These are phyloP conservation scores for Stylophora pistillata DNA, from an alignment of 64 coral and sea anemone genomes.

Conservation along the genomic window DNA sequence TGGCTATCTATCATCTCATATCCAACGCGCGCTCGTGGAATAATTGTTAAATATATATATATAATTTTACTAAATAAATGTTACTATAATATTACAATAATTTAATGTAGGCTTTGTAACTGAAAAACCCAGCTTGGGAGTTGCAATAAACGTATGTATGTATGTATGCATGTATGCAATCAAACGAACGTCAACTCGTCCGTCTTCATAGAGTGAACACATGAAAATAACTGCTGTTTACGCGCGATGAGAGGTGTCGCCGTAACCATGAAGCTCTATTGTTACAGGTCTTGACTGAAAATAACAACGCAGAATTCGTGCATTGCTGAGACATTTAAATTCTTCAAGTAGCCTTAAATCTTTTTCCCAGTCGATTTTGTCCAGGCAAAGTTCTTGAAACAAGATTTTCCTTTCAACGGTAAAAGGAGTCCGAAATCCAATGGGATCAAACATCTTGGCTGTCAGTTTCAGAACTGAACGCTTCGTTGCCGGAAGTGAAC, in stretches of 20 bases:
- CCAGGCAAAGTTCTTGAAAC: constrained; percentile 74
- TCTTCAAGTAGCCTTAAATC: constrained; percentile 3
- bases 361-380: too few species aligned
- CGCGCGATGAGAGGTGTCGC: constrained; percentile 1
- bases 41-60: too few species aligned
- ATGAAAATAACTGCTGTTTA: background rate
- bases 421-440: constrained; percentile 69
- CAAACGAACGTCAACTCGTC: background rate
- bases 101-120: too few species aligned
- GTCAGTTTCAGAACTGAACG: constrained; percentile 27
- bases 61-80: too few species aligned
- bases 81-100: too few species aligned
- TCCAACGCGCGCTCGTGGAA: too few species aligned
- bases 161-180: too few species aligned
- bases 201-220: too few species aligned
- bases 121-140: too few species aligned
- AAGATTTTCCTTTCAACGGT: constrained; percentile 59
- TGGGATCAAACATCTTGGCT: constrained; percentile 62
- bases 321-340: background rate
- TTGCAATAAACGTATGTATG: too few species aligned
- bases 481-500: constrained; percentile 17
- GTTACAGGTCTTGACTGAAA: background rate
- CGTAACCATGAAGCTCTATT: constrained; percentile 11
- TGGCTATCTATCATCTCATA: too few species aligned
- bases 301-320: background rate